Base-by-base conservation (phyloP, 2,888 invertebrate genomes). In the Polydrusus tereticollis region DNA sequence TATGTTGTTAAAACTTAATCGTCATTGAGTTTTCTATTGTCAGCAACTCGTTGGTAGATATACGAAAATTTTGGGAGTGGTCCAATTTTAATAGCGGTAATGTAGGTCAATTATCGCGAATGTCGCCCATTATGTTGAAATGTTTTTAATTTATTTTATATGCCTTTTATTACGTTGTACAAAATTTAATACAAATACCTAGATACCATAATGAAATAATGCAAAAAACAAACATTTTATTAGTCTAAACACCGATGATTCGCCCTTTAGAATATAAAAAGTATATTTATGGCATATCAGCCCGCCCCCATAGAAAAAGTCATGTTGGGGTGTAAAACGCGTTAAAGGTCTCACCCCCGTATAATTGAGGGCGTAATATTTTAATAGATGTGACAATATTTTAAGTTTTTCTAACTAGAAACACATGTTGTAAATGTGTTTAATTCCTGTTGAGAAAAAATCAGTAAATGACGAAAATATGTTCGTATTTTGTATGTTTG, bases 71-170 rank as follows among this genome's bases (percentile, higher is more conserved):
- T 70, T 70, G 70, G 70, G 70, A 70, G 70, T 52, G 70, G 70
- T 70, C 70, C 70, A 70, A 70, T 70, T 70, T 70, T 52, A 65
- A 70, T 65, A 64, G 33, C 33, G 45, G 65, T 52, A 70, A 70
- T 70, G 70, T 67, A 45, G 72, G 72, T 72, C 72, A 67, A 72
- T 72, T 67, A 58, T 72, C 66, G 72, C 72, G 57, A 72, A 63
- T 62, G 67, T 57, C 67, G 66, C 38, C 66, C 58, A 23, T 67
- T 57, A 67, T 45, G 72, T 72, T 63, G 72, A 62, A 72, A 72
- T 18, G 50, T 62, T 55, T 26, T 67, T 47, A 62, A 72, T 72
- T 72, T 72, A 63, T 59, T 65, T 52, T 50, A 66, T 55, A 55
- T 26, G 16, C 33, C 33, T 43, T 45, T 33, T 69, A 57, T 63